Evolutionary conservation across 37 sponge, comb jelly and placozoan genomes (phyloP).

Genomic region (Halisarca cf. caerulea): DNA sequence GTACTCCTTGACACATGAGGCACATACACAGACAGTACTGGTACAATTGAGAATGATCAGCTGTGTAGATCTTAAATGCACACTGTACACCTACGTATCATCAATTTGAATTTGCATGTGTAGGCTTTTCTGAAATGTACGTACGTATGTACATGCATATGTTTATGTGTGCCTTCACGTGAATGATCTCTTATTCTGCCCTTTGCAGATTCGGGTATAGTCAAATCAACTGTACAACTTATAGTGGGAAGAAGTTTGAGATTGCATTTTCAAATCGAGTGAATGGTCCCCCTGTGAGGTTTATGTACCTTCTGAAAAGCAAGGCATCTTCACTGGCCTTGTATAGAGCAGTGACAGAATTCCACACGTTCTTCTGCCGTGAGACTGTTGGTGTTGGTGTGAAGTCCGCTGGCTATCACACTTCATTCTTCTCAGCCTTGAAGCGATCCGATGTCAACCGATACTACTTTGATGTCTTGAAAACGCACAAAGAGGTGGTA

Average conservation of each 20-base stretch:
- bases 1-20: too few species aligned
- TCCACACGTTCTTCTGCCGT: conserved; percentile 78
- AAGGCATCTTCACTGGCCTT: conserved; percentile 64
- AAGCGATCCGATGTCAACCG: conserved; percentile 54
- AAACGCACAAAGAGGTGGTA: conserved; percentile 74
- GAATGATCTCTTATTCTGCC: background rate
- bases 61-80: too few species aligned
- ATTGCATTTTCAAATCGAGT: conserved; percentile 31
- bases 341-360: conserved; percentile 76
- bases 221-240: conserved; percentile 69
- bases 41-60: too few species aligned
- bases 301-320: conserved; percentile 53
- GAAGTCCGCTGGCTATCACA: conserved; percentile 68
- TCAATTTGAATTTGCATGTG: background rate
- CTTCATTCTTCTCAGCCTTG: conserved; percentile 65
- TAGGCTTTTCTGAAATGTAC: conserved; percentile 18
- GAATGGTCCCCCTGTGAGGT: conserved; percentile 14
- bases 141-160: background rate
- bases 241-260: conserved; percentile 72
- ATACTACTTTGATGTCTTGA: conserved; percentile 77
- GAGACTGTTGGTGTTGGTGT: conserved; percentile 64
- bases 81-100: too few species aligned
- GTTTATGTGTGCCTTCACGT: background rate
- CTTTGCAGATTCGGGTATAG: conserved; percentile 57
- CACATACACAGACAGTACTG: too few species aligned